Conservation (phyloP, 2,113 vertebrate genomes). For the Tapirus terrestris region DNA sequence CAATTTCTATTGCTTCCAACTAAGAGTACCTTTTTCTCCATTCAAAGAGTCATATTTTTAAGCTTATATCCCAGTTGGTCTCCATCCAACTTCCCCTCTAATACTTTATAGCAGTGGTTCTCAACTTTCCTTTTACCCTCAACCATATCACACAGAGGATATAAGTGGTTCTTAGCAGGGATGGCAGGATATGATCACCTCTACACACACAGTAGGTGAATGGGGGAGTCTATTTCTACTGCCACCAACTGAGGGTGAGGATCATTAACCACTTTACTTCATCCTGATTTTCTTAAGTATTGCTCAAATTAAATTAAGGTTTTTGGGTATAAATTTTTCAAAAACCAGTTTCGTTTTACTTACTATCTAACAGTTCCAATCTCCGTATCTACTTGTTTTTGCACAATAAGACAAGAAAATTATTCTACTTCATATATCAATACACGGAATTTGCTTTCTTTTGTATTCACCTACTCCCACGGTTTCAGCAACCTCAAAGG, state of each 20-base stretch:
- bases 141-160: background rate
- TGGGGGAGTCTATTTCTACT: background rate
- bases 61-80: background rate
- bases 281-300: background rate
- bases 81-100: background rate
- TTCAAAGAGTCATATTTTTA: background rate
- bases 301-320: slow-evolving; percentile 1
- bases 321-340: background rate
- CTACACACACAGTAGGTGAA: no score
- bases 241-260: background rate
- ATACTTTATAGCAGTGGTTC: background rate
- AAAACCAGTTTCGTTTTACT: background rate
- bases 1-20: background rate
- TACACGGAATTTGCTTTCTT: background rate
- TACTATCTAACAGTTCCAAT: background rate
- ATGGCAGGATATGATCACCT: no score
- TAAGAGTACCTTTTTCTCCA: background rate
- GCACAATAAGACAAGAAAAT: background rate
- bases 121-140: background rate
- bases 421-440: background rate
- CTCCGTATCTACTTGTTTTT: background rate
- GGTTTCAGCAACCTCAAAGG: background rate
- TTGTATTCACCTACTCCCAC: background rate
- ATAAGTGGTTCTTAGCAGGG: background rate
- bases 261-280: background rate